Base-by-base conservation (phyloP, 2,797 vertebrate genomes). In the Galago senegalensis region DNA sequence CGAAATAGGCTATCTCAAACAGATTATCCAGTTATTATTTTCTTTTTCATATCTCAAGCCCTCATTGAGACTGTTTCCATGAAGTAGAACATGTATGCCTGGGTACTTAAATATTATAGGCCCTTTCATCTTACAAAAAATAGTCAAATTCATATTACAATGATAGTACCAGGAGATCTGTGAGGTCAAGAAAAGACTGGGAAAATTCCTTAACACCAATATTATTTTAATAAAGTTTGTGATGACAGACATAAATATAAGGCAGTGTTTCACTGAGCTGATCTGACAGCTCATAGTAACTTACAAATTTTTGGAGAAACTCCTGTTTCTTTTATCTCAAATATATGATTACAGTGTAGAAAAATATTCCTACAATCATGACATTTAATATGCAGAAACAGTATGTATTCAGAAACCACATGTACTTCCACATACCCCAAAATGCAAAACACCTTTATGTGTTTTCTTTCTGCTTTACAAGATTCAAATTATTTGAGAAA, bases 161-260 rank as follows among this genome's bases (percentile, higher is more conserved):
- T 60, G 67, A 92, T 69, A 96, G n/a, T 27, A 94, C 67, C 72
- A 81, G 95, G 76, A 80, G 67, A 91, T 91, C 56, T 91, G 5
- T 77, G 49, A 94, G 67, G 89, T 97, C 23, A 93, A 73, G 72
- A 87, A 29, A 56, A 95, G 70, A 34, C 87, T 93, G 82, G 91
- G 94, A 97, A 97, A 81, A 60, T 65, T 37, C 61, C 49, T 96
- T 80, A 96, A 34, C 75, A 91, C 67, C 0, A 1, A 49, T 91
- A 25, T 75, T 61, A 87, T 76, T 91, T 96, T 89, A 76, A 60
- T 83, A 94, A 94, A 96, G 81, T 89, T 95, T 89, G 69, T 82
- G 91, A 96, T 95, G 89, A 89, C 94, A 92, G n/a, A 37, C 25
- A 89, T 70, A 95, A 94, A 96, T 84, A 82, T 60, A 97, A 91